These are phyloP conservation scores for Philopedon plagiatum DNA, from an alignment of 2,888 invertebrate genomes.

Conservation along the genomic window DNA sequence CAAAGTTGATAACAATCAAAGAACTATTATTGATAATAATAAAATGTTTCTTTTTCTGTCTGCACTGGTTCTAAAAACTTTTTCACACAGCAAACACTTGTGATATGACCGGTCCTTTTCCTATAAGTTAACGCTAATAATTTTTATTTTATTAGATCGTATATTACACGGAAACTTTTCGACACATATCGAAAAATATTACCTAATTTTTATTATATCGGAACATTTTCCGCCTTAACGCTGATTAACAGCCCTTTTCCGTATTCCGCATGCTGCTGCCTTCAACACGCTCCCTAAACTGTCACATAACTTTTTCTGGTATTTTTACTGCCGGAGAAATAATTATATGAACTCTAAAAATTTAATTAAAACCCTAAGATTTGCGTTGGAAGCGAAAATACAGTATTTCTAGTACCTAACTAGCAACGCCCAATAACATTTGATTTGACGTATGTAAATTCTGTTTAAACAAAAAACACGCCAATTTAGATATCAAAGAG, in stretches of 20 bases:
- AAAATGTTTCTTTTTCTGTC: no score
- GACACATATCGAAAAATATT: constrained; percentile 37
- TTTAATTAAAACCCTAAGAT: constrained; percentile 1
- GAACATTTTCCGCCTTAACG: constrained; percentile 1
- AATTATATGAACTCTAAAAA: not conserved
- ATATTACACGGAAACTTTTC: not conserved
- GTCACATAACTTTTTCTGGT: constrained; percentile 14
- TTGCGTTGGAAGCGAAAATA: not conserved
- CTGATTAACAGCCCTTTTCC: constrained; percentile 9
- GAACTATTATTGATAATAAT: no score
- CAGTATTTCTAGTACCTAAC: no score
- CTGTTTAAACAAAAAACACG: no score
- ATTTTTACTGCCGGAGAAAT: not conserved
- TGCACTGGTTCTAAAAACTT: not conserved
- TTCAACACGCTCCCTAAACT: not conserved
- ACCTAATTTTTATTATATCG: constrained; percentile 43
- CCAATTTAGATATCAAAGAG: no score
- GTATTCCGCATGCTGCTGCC: not conserved
- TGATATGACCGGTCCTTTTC: not conserved
- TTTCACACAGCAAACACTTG: not conserved
- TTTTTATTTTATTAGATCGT: constrained; percentile 5
- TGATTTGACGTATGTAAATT: no score
- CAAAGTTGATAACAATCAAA: no score
- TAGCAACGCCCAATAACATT: no score
- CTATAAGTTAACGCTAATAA: not conserved